A percentile compares a stretch with the other conserved stretches of the same genome.
Evolutionary conservation across 2,797 vertebrate species (phyloP).

Genomic region (Vultur gryphus): DNA sequence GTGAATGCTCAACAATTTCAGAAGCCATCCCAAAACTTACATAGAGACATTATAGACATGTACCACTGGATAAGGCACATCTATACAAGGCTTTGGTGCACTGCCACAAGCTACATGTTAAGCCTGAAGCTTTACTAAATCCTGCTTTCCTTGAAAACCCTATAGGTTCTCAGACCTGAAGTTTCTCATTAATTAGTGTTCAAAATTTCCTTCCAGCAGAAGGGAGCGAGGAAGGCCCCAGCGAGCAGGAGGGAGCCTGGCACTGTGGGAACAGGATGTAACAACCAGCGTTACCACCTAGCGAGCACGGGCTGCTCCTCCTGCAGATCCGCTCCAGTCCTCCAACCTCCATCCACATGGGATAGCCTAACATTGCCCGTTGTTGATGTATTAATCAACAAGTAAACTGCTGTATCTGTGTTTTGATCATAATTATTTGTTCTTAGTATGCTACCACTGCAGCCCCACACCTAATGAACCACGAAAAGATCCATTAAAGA

Average conservation of each 20-base stretch:
- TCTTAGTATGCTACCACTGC: not conserved
- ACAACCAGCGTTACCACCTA: not conserved
- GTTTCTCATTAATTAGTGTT: not conserved
- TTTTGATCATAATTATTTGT: not conserved
- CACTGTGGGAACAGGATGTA: not conserved
- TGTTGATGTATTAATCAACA: not conserved
- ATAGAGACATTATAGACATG: rapidly evolving
- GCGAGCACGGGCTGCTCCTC: not conserved
- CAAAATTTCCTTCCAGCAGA: not conserved
- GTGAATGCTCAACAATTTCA: not conserved
- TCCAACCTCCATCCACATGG: rapidly evolving
- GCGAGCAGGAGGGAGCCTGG: not conserved
- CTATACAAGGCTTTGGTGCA: not conserved
- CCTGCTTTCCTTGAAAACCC: not conserved
- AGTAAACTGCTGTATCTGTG: not conserved
- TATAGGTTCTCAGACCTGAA: not conserved
- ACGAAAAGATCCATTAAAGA: not conserved
- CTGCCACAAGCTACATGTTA: not conserved
- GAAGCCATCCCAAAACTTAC: not conserved
- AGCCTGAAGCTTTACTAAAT: not conserved
- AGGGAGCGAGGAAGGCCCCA: not conserved
- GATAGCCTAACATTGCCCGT: rapidly evolving
- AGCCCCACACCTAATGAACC: not conserved
- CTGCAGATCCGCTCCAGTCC: not conserved
- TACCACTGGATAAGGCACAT: not conserved